Percentiles rank a stretch among this genome's conserved stretches.
Conservation (phyloP, 2,888 invertebrate genomes). For the Camponotus fellah region DNA sequence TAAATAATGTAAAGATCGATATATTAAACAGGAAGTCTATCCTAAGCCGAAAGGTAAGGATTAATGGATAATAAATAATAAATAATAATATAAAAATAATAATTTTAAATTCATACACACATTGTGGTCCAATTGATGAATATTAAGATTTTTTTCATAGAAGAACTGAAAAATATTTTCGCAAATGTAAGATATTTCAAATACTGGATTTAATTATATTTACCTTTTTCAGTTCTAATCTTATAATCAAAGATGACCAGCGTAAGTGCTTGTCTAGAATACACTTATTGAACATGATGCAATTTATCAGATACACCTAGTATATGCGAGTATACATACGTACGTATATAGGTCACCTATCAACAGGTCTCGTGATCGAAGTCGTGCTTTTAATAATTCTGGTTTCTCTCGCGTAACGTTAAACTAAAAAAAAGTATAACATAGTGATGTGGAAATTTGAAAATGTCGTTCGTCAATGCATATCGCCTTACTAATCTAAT, state of each 20-base stretch:
- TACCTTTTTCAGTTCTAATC: background rate
- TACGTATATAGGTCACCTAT: slow-evolving; percentile 46
- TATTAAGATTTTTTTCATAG: too few relatives aligned
- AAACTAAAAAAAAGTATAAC: slow-evolving; percentile 33
- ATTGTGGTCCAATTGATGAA: background rate
- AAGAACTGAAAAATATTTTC: background rate
- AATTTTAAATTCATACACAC: background rate
- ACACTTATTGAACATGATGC: background rate
- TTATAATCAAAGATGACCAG: background rate
- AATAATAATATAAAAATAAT: background rate
- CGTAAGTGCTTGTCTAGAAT: background rate
- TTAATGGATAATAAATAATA: too few relatives aligned
- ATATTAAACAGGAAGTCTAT: too few relatives aligned
- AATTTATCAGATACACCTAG: slow-evolving; percentile 19
- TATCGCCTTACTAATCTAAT: background rate
- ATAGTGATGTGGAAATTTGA: background rate
- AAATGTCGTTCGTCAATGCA: background rate
- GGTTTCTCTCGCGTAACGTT: slow-evolving; percentile 21
- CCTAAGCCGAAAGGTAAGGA: too few relatives aligned
- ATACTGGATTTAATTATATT: background rate
- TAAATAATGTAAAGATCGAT: too few relatives aligned
- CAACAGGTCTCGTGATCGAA: slow-evolving; percentile 71
- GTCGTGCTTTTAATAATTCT: slow-evolving; percentile 67
- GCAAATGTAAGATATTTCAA: background rate
- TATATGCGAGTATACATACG: background rate